These are phyloP conservation scores for Fringilla coelebs DNA, from an alignment of 2,797 vertebrate genomes.

Conservation along the genomic window DNA sequence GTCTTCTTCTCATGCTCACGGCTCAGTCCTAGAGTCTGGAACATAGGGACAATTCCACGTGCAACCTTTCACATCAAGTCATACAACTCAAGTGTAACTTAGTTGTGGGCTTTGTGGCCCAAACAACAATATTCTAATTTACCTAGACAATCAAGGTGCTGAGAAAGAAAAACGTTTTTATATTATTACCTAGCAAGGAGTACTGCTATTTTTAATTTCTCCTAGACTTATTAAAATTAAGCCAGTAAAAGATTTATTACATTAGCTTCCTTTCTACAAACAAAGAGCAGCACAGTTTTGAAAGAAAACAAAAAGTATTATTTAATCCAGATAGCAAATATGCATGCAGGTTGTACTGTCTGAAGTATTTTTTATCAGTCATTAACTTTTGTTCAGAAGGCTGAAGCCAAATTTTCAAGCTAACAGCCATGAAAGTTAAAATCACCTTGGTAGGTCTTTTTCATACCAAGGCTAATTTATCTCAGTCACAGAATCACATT, in stretches of 20 bases:
- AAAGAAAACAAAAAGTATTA: not conserved
- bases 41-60: not conserved
- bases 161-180: not conserved
- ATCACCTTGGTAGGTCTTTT: not conserved
- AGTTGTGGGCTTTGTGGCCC: not conserved
- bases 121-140: not conserved
- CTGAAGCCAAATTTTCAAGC: not conserved
- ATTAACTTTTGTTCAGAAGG: not conserved
- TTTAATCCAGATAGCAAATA: not conserved
- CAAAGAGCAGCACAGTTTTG: not conserved
- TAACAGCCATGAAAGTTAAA: not conserved
- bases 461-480: not conserved
- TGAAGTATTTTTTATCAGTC: not conserved
- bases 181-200: not conserved
- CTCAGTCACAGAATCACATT: not conserved
- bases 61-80: not conserved
- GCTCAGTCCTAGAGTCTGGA: not conserved
- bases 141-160: not conserved
- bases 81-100: not conserved
- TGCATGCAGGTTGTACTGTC: not conserved
- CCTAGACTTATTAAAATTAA: not conserved
- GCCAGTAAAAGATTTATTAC: not conserved
- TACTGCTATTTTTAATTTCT: not conserved
- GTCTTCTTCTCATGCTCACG: not conserved
- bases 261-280: not conserved